Percentiles rank a stretch among this genome's conserved stretches.
These are phyloP conservation scores for Phylloscopus whistleri DNA, from an alignment of 2,113 vertebrate species.

Conservation along the genomic window DNA sequence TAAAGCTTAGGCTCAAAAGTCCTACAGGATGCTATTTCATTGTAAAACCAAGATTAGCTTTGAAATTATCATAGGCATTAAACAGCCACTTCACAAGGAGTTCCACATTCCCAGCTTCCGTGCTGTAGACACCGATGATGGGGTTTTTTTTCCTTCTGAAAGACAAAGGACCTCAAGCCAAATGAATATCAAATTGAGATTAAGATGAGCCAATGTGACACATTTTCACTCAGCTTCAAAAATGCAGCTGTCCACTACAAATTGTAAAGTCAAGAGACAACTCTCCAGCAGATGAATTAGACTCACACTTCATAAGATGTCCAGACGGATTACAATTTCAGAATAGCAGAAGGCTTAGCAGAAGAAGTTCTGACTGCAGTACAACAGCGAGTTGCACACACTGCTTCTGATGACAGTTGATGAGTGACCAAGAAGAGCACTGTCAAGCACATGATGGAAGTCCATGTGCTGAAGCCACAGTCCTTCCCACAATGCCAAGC, in stretches of 20 bases:
- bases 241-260: background rate
- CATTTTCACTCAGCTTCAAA: background rate
- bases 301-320: background rate
- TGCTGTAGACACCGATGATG: rapidly evolving
- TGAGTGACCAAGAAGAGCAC: background rate
- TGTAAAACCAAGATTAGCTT: background rate
- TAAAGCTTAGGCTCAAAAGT: background rate
- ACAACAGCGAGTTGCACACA: background rate
- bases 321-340: background rate
- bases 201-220: background rate
- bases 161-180: background rate
- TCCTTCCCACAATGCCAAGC: background rate
- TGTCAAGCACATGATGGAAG: background rate
- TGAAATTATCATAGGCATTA: background rate
- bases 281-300: background rate
- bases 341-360: background rate
- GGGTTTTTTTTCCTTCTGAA: background rate
- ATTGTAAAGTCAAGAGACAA: background rate
- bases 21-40: background rate
- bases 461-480: background rate
- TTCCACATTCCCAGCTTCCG: background rate
- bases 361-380: background rate
- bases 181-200: background rate
- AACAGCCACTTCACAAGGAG: background rate
- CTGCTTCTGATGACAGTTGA: background rate